These are phyloP conservation scores for Agrochola litura DNA, from an alignment of 2,888 invertebrate species.

Conservation along the genomic window DNA sequence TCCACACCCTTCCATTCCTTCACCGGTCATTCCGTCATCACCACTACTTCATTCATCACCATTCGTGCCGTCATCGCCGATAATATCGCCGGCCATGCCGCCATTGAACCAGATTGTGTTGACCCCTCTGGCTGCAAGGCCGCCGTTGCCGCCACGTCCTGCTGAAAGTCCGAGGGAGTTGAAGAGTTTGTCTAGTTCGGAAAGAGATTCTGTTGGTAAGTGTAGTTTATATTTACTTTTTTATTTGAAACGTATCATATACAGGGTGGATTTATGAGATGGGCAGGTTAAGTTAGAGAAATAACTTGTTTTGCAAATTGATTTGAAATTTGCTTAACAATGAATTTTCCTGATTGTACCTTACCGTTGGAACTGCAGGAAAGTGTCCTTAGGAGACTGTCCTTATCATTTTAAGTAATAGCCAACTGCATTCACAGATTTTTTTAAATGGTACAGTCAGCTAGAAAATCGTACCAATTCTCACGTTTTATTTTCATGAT, in stretches of 20 bases:
- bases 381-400: not conserved
- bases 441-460: not conserved
- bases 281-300: not conserved
- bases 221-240: slow-evolving; percentile 24
- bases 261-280: not conserved
- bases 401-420: not conserved
- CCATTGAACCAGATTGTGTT: slow-evolving; percentile 72
- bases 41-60: slow-evolving; percentile 58
- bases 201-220: slow-evolving; percentile 82
- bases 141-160: slow-evolving; percentile 83
- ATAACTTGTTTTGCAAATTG: not conserved
- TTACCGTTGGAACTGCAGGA: not conserved
- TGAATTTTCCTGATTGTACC: not conserved
- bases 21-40: slow-evolving; percentile 67
- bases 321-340: not conserved
- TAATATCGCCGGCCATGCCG: slow-evolving; percentile 43
- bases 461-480: not conserved
- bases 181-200: slow-evolving; percentile 76
- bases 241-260: not conserved
- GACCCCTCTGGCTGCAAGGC: slow-evolving; percentile 79
- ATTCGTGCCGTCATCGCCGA: slow-evolving; percentile 54
- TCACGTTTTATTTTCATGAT: not conserved
- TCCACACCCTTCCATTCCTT: slow-evolving; percentile 68
- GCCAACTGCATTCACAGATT: not conserved
- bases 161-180: slow-evolving; percentile 81